A percentile compares a stretch with the other conserved stretches of the same genome.
These are phyloP conservation scores for Nyctereutes procyonoides DNA, from an alignment of 2,113 vertebrate genomes.

Conservation along the genomic window DNA sequence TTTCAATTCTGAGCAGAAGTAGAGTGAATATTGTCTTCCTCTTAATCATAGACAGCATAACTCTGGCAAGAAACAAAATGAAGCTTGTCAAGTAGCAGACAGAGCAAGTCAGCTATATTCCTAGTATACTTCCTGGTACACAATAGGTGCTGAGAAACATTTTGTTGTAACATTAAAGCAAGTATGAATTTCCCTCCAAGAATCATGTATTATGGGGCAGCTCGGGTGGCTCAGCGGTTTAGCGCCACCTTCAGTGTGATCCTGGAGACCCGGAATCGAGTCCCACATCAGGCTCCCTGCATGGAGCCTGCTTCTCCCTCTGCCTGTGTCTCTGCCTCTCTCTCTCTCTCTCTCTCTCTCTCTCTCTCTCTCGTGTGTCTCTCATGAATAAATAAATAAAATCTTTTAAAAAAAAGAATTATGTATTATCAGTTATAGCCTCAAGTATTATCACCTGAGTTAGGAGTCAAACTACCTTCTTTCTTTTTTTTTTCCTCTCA, in stretches of 20 bases:
- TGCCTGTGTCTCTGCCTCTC: no score
- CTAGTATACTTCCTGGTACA: background rate
- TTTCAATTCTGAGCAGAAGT: constrained; percentile 23
- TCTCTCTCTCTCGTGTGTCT: no score
- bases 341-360: no score
- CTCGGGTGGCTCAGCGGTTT: no score
- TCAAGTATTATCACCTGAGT: background rate
- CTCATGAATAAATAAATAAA: no score
- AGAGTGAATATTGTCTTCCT: constrained; percentile 20
- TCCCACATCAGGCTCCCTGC: no score
- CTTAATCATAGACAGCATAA: constrained; percentile 10
- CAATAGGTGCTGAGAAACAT: background rate
- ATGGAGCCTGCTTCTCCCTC: no score
- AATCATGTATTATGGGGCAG: background rate
- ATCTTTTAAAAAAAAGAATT: background rate
- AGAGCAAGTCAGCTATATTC: background rate
- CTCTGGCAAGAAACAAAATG: background rate
- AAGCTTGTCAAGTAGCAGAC: background rate
- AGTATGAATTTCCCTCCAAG: background rate
- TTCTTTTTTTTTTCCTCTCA: background rate
- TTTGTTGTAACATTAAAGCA: constrained; percentile 35
- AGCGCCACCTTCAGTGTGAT: no score
- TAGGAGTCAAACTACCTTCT: constrained; percentile 4
- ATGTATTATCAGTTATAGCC: background rate
- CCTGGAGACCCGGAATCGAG: no score